Percentiles rank a stretch among this genome's conserved stretches.
phyloP scores from a whole-genome alignment of 2,797 vertebrate genomes.

The Sylvia borin region DNA sequence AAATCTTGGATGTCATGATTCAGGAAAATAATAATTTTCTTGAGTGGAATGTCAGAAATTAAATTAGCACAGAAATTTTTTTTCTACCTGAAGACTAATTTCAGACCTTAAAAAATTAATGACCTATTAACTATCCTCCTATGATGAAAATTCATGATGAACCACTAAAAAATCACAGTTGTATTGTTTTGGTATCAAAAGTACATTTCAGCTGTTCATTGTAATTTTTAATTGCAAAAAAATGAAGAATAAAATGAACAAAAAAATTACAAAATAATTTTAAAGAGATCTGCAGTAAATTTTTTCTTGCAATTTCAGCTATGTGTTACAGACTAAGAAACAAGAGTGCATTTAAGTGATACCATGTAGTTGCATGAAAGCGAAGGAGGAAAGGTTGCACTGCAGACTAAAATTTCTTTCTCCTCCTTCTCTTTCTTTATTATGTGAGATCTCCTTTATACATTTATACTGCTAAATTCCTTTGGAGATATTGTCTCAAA shows the following conservation, averaged over 20 bases:
- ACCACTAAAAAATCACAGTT: not conserved
- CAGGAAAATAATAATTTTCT: not conserved
- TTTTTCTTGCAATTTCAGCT: not conserved
- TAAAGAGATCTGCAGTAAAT: not conserved
- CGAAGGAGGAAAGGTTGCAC: not conserved
- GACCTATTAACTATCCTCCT: not conserved
- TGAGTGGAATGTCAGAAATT: not conserved
- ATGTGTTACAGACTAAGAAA: not conserved
- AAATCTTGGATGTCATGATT: not conserved
- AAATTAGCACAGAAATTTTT: not conserved
- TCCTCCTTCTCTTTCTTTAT: not conserved
- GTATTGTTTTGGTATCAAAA: not conserved
- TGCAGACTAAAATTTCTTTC: not conserved
- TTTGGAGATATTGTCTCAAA: not conserved
- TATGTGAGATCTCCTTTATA: not conserved
- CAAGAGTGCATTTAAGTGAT: not conserved
- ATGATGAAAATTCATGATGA: not conserved
- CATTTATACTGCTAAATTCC: not conserved
- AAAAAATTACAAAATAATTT: not conserved
- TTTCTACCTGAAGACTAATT: not conserved
- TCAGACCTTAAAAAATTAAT: not conserved
- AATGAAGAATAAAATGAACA: not conserved
- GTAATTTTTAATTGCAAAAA: not conserved
- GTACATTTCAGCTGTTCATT: not conserved
- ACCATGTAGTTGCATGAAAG: not conserved